A percentile compares a stretch with the other conserved stretches of the same genome.
phyloP scores from a whole-genome alignment of 2,888 invertebrate species.

The Phrixothrix hirtus region DNA sequence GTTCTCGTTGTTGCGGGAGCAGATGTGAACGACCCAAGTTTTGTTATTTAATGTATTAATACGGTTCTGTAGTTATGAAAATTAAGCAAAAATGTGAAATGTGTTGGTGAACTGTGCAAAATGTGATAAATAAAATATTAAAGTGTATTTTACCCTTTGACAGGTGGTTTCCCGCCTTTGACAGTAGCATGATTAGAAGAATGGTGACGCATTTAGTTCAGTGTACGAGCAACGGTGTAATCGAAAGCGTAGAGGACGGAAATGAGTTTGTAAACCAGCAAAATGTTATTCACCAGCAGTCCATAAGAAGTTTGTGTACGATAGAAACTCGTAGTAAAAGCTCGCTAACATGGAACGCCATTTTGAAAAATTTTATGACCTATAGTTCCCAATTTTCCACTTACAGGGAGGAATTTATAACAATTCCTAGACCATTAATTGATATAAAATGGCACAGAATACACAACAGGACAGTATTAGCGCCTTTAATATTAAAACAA shows the following conservation, averaged over 20 bases:
- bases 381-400: conserved; percentile 11
- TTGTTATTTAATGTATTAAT: conserved; percentile 13
- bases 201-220: conserved; percentile 38
- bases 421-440: conserved; percentile 1
- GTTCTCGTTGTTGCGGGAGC: conserved; percentile 10
- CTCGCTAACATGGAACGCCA: conserved; percentile 13
- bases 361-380: conserved; percentile 12
- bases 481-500: conserved; percentile 19
- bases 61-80: conserved; percentile 11
- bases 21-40: conserved; percentile 26
- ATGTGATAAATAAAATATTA: neutral
- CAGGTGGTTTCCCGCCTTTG: conserved; percentile 18
- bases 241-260: too few species aligned
- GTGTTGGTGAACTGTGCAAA: neutral
- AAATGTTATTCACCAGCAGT: conserved; percentile 1
- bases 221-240: conserved; percentile 24
- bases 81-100: conserved; percentile 5
- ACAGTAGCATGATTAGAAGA: conserved; percentile 32
- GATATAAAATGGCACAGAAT: conserved; percentile 18
- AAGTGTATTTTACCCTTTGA: conserved; percentile 2
- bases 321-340: neutral
- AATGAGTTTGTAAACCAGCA: conserved; percentile 4
- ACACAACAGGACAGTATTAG: conserved; percentile 15
- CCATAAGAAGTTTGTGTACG: neutral
- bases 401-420: conserved; percentile 9